These are phyloP conservation scores for Eulemur rufifrons DNA, from an alignment of 2,113 vertebrate species.

Conservation along the genomic window DNA sequence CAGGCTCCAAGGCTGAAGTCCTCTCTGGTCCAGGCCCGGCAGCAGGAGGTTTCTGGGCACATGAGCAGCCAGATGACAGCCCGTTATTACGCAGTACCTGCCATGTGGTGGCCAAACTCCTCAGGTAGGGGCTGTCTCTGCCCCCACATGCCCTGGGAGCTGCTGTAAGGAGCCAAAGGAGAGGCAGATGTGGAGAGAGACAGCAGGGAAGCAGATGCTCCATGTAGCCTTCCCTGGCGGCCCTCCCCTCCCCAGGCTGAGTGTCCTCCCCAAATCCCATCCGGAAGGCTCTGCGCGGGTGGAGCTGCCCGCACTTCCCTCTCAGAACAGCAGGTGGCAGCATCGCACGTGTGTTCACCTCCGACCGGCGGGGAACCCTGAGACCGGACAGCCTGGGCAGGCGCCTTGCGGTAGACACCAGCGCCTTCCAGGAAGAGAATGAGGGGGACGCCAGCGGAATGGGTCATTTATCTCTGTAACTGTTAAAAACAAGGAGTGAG, in stretches of 20 bases:
- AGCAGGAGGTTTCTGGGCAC: background rate
- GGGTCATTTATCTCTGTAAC: background rate
- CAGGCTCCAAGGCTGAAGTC: background rate
- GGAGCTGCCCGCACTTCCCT: background rate
- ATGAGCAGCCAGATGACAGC: background rate
- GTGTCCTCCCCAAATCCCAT: no score
- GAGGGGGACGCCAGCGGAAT: background rate
- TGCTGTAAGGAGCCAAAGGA: background rate
- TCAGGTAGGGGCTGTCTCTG: background rate
- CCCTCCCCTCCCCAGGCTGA: background rate
- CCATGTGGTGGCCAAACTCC: background rate
- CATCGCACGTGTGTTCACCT: background rate
- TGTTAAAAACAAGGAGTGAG: background rate
- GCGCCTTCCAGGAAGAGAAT: background rate
- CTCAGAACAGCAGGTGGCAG: conserved; percentile 53
- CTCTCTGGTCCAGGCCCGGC: background rate
- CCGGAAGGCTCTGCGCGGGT: accelerated
- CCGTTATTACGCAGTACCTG: background rate
- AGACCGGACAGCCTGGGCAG: accelerated
- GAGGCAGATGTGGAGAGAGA: background rate
- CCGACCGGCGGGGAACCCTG: background rate
- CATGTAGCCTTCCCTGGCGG: background rate
- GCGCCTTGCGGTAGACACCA: background rate
- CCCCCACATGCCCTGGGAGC: background rate
- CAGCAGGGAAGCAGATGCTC: background rate